Base-by-base conservation (phyloP, 30 jellyfish, hydroid and myxozoan genomes). In the Aurelia sp. region DNA sequence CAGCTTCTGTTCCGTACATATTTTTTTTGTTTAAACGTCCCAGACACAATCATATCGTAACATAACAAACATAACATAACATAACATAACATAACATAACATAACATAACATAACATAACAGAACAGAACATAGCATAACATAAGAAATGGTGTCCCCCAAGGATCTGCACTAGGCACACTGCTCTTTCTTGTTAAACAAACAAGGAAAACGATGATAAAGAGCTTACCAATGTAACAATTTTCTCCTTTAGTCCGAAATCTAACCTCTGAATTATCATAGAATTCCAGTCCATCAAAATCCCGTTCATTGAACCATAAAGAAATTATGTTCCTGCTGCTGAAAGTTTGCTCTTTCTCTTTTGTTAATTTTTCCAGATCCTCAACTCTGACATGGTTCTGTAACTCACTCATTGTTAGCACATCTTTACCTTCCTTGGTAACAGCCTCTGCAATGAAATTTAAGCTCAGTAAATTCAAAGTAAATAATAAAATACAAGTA, bases 281-380 rank as follows among this genome's bases (percentile, higher is more conserved):
- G 16, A 94, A 72, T 52, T 94, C 99, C 73, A 84, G 60, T 21
- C 97, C 97, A 30, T 85, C 97, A 50, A 86, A 80, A 63, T 85
- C 97, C n/a, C 55, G 61, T 78, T 94, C 99, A 13, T 82, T 72
- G 73, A 91, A 78, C 99, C 99, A 94, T 47, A 94, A 41, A 4
- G 97, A 74, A 8, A 75, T 65, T 5, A 53, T 51, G 67, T 67
- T 76, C 72, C 63, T 55, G 13, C 78, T 67, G 4, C 27, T 72
- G 16, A 64, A 62, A 16, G 85, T 55, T 4, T 2, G 58, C 59
- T 70, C 89, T 27, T 91, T 91, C 69, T 76, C 97, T 74, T 72
- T 41, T 2, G 86, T 78, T 38, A 91, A 69, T 18, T 57, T 61
- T 16, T 30, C 81, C 22, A 80, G 81, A 13, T 86, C 89, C 5